Evolutionary conservation across 2,888 invertebrate species (phyloP).

Genomic region (Phania funesta): DNA sequence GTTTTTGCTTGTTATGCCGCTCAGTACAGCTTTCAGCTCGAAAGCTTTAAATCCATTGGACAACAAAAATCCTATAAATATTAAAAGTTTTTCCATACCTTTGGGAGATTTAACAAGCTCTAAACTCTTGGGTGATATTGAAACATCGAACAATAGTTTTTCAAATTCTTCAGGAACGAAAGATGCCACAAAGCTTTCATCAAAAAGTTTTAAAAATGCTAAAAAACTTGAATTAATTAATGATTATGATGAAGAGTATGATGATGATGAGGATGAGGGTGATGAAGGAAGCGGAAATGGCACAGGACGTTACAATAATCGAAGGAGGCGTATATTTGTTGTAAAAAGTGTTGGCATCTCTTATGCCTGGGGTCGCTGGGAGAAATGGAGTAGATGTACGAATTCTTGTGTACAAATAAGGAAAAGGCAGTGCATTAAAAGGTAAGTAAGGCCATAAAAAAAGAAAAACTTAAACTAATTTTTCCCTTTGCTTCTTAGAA

Average conservation of each 20-base stretch:
- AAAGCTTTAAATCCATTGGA: background rate
- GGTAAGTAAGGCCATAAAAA: conserved; percentile 70
- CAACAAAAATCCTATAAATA: background rate
- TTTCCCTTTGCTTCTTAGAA: conserved; percentile 52
- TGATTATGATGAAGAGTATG: conserved; percentile 57
- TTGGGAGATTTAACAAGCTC: background rate
- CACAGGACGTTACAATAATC: conserved; percentile 46
- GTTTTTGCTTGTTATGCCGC: background rate
- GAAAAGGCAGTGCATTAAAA: conserved; percentile 85
- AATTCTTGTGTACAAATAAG: conserved; percentile 88
- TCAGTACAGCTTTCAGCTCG: background rate
- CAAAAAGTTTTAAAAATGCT: background rate
- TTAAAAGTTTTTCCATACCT: background rate
- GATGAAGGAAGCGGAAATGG: conserved; percentile 65
- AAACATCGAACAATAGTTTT: background rate
- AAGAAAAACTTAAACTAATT: background rate
- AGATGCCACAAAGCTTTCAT: background rate
- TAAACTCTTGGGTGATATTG: background rate
- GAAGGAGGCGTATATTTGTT: conserved; percentile 47
- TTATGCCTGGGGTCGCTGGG: conserved; percentile 86
- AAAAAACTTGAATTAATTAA: conserved; percentile 15
- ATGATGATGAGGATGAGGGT: conserved; percentile 70
- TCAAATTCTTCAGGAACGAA: background rate
- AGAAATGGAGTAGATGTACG: conserved; percentile 88
- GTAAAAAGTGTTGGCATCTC: conserved; percentile 71